Evolutionary conservation across 1,140 invertebrate genomes (phyloP).

Genomic region (Megalonaias nervosa): DNA sequence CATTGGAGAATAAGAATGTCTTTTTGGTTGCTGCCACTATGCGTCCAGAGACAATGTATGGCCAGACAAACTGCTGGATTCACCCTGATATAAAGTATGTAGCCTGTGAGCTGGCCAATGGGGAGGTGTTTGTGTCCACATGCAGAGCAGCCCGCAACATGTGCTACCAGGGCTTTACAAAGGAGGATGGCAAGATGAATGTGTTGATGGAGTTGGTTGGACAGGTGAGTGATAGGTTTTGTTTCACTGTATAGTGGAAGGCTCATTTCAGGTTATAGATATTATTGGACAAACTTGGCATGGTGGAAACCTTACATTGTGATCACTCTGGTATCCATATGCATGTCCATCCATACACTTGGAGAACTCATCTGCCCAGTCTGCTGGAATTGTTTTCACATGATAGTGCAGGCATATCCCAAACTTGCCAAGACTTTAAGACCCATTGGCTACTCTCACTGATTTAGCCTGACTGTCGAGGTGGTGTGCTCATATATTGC

Average conservation of each 20-base stretch:
- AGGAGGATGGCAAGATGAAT: slow-evolving; percentile 84
- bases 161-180: slow-evolving; percentile 94
- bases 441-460: too few species aligned
- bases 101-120: slow-evolving; percentile 79
- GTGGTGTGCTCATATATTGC: too few species aligned
- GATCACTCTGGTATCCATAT: too few species aligned
- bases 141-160: slow-evolving; percentile 92
- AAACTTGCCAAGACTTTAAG: too few species aligned
- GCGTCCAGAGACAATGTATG: slow-evolving; percentile 99
- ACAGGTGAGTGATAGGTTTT: slow-evolving; percentile 72
- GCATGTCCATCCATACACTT: too few species aligned
- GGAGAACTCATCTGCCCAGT: too few species aligned
- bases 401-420: too few species aligned
- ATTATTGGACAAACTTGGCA: neutral
- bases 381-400: too few species aligned
- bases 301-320: too few species aligned
- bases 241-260: neutral
- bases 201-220: slow-evolving; percentile 82
- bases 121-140: slow-evolving; percentile 92
- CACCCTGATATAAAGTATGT: slow-evolving; percentile 96
- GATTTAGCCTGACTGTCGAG: too few species aligned
- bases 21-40: slow-evolving; percentile 97
- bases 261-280: neutral
- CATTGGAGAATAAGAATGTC: slow-evolving; percentile 74
- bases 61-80: slow-evolving; percentile 99